Percentiles rank a stretch among this genome's conserved stretches.
phyloP scores from a whole-genome alignment of 2,113 vertebrate genomes.

The Saguinus imperator region DNA sequence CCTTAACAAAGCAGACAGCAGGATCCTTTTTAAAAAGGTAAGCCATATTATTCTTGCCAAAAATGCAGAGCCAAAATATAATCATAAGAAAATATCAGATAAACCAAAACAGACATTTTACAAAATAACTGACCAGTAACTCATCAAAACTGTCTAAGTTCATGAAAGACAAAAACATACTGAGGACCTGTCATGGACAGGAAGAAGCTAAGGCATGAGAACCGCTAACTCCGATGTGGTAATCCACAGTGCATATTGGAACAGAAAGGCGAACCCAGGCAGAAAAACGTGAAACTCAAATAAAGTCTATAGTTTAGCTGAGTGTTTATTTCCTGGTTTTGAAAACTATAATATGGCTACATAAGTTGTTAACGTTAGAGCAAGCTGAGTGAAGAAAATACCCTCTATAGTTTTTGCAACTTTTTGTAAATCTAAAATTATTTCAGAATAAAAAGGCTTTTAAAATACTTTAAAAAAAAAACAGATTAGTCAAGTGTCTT shows the following conservation, averaged over 20 bases:
- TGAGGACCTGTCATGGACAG: not conserved
- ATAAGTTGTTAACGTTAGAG: not conserved
- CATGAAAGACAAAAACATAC: not conserved
- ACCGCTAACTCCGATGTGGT: not conserved
- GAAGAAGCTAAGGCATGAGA: not conserved
- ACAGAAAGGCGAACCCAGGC: not conserved
- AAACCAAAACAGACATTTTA: not conserved
- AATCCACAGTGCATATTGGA: not conserved
- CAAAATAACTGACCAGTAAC: not conserved
- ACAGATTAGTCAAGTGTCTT: no score
- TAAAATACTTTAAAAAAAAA: no score
- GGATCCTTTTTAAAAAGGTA: not conserved
- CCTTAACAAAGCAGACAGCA: not conserved
- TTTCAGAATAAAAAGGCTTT: no score
- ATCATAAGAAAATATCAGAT: not conserved
- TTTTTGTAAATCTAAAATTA: no score
- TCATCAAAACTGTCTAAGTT: not conserved
- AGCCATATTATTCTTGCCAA: not conserved
- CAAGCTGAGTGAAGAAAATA: not conserved
- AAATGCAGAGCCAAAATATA: not conserved
- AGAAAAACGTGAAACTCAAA: not conserved
- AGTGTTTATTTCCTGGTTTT: not conserved
- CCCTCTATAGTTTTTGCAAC: not conserved
- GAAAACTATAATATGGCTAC: not conserved
- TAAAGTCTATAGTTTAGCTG: not conserved